A percentile compares a stretch with the other conserved stretches of the same genome.
Evolutionary conservation across 64 coral and sea anemone genomes (phyloP).

Genomic region (Montipora efflorescens): DNA sequence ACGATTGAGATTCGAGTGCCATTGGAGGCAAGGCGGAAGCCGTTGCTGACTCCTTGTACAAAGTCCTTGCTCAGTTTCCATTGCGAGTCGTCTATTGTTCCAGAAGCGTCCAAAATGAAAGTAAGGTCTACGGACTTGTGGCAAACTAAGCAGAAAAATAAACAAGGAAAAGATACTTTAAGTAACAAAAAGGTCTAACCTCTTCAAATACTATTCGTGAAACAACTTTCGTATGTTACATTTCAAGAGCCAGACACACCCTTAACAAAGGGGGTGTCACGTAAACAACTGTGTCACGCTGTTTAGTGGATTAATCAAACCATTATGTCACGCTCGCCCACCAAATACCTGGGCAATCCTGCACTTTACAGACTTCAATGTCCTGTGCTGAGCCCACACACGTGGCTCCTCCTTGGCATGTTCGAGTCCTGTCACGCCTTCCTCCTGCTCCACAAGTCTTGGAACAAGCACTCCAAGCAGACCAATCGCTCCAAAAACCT

Average conservation of each 20-base stretch:
- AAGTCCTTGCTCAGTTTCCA: constrained; percentile 97
- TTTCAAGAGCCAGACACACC: too few relatives aligned
- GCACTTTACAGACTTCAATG: constrained; percentile 82
- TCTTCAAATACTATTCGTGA: too few relatives aligned
- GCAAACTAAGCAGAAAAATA: constrained; percentile 71
- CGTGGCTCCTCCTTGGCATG: constrained; percentile 89
- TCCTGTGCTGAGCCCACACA: constrained; percentile 87
- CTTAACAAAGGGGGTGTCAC: background rate
- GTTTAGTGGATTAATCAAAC: background rate
- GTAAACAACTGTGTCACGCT: background rate
- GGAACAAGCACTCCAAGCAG: constrained; percentile 86
- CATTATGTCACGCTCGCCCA: background rate
- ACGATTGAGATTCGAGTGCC: constrained; percentile 75
- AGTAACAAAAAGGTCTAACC: too few relatives aligned
- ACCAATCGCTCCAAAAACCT: constrained; percentile 97
- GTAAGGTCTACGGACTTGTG: constrained; percentile 84
- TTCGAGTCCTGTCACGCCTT: constrained; percentile 79
- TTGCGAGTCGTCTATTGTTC: constrained; percentile 87
- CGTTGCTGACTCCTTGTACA: constrained; percentile 80
- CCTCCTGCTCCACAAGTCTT: constrained; percentile 90
- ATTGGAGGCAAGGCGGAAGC: constrained; percentile 78
- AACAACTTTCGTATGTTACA: too few relatives aligned
- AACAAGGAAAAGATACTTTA: too few relatives aligned
- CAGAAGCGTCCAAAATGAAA: constrained; percentile 92
- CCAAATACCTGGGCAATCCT: constrained; percentile 89